A percentile compares a stretch with the other conserved stretches of the same genome.
Evolutionary conservation across 2,888 invertebrate species (phyloP).

Genomic region (Synergus gifuensis): DNA sequence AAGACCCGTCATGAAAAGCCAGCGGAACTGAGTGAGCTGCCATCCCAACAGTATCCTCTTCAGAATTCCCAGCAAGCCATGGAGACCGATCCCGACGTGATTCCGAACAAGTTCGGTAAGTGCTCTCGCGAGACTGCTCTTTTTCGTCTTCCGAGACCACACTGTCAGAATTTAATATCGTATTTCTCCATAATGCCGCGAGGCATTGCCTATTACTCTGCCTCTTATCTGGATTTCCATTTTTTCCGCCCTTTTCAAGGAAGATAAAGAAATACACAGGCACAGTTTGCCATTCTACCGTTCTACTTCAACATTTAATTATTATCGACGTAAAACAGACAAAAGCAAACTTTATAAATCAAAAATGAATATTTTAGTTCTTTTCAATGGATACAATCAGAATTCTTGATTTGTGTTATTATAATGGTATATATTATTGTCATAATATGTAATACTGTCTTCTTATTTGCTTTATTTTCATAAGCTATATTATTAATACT

Average conservation of each 20-base stretch:
- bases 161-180: conserved; percentile 33
- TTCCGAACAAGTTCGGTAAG: conserved; percentile 87
- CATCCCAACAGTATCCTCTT: conserved; percentile 72
- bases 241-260: too few species aligned
- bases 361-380: too few species aligned
- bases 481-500: too few species aligned
- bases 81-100: conserved; percentile 86
- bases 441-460: too few species aligned
- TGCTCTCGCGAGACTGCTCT: conserved; percentile 40
- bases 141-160: conserved; percentile 28
- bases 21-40: conserved; percentile 71
- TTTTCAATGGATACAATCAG: too few species aligned
- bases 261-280: too few species aligned
- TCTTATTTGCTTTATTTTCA: too few species aligned
- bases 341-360: too few species aligned
- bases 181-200: conserved; percentile 17
- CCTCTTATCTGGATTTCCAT: conserved; percentile 10
- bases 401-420: too few species aligned
- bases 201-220: neutral
- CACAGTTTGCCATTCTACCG: neutral
- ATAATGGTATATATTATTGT: too few species aligned
- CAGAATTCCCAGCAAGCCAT: conserved; percentile 77
- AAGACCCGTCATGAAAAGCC: conserved; percentile 71
- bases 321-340: too few species aligned
- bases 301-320: too few species aligned